Conservation (phyloP, 1,140 invertebrate species). For the Tribolium madens region DNA sequence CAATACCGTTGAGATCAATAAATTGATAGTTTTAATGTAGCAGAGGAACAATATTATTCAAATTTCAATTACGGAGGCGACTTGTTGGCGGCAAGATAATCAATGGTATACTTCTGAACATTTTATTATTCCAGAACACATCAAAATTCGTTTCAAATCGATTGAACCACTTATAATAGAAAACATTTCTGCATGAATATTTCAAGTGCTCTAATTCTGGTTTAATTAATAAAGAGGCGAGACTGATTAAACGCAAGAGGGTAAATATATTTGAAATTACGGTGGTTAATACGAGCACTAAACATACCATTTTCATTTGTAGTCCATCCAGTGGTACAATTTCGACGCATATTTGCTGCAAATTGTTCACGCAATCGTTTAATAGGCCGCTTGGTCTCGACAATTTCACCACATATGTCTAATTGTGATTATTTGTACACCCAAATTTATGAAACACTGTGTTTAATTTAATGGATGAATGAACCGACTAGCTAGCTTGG, state of each 20-base stretch:
- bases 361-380: slow-evolving; percentile 18
- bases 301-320: slow-evolving; percentile 21
- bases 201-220: not conserved
- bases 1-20: slow-evolving; percentile 14
- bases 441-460: slow-evolving; percentile 21
- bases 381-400: not conserved
- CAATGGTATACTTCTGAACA: slow-evolving; percentile 9
- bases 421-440: not conserved
- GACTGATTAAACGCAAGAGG: not conserved
- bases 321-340: slow-evolving; percentile 16
- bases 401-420: not conserved
- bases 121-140: slow-evolving; percentile 3
- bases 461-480: slow-evolving; percentile 50
- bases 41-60: slow-evolving; percentile 35
- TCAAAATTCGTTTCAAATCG: slow-evolving; percentile 18
- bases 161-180: not conserved
- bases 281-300: slow-evolving; percentile 7
- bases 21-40: slow-evolving; percentile 12
- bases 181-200: not conserved
- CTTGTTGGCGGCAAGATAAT: slow-evolving; percentile 40
- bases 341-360: slow-evolving; percentile 19
- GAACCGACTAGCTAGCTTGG: slow-evolving; percentile 43
- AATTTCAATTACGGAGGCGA: slow-evolving; percentile 40
- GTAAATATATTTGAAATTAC: slow-evolving; percentile 9
- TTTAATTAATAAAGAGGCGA: slow-evolving; percentile 7